These are phyloP conservation scores for Drosophila helvetica DNA, from an alignment of 2,888 invertebrate genomes.

Conservation along the genomic window DNA sequence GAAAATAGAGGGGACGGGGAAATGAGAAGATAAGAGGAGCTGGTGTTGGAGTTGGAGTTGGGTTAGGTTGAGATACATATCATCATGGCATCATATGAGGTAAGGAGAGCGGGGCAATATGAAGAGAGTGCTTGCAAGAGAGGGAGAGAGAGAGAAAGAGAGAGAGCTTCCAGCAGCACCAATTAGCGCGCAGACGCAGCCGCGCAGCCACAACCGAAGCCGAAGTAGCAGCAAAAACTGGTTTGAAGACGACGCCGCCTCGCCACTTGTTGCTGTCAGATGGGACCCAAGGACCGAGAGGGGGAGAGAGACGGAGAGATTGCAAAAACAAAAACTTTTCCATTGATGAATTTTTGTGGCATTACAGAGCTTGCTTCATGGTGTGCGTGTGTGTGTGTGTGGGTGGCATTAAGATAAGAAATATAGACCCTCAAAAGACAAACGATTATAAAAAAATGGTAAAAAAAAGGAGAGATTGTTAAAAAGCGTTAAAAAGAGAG, in stretches of 20 bases:
- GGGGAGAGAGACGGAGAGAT: slow-evolving; percentile 60
- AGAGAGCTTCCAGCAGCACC: slow-evolving; percentile 47
- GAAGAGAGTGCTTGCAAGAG: slow-evolving; percentile 1
- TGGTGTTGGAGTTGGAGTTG: neutral
- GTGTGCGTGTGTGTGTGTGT: neutral
- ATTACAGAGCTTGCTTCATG: neutral
- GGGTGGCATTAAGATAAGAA: neutral
- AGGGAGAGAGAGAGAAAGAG: neutral
- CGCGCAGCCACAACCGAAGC: slow-evolving; percentile 25
- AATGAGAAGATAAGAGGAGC: neutral
- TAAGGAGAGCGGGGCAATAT: neutral
- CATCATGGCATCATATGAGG: neutral
- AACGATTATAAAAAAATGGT: neutral
- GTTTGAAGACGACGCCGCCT: slow-evolving; percentile 57
- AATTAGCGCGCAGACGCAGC: slow-evolving; percentile 73
- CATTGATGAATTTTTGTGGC: slow-evolving; percentile 70
- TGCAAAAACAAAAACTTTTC: slow-evolving; percentile 71
- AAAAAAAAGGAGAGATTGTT: slow-evolving; percentile 4
- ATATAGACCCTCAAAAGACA: slow-evolving; percentile 2
- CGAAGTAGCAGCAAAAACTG: slow-evolving; percentile 54
- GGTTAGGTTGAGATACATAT: neutral
- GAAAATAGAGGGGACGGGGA: neutral
- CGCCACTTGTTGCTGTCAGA: slow-evolving; percentile 44
- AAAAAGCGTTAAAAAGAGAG: slow-evolving; percentile 5
- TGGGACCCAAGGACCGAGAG: slow-evolving; percentile 34